Percentiles rank a stretch among this genome's conserved stretches.
Conservation (phyloP, 37 sponge, comb jelly and placozoan genomes). For the Theonella swinhoei region DNA sequence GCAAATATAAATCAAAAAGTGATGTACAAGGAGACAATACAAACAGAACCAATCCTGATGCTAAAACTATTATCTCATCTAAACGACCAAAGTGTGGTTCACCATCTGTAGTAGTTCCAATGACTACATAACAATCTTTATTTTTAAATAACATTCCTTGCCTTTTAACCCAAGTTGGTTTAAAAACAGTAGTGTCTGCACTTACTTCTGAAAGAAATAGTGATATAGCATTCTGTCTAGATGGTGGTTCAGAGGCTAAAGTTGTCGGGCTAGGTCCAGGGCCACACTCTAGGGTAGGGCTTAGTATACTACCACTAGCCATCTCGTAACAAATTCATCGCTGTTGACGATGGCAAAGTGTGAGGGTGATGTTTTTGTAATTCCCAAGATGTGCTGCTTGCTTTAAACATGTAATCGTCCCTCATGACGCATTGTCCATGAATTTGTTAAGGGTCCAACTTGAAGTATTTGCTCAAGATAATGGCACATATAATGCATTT, state of each 20-base stretch:
- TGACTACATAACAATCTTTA: conserved; percentile 16
- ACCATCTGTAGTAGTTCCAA: conserved; percentile 10
- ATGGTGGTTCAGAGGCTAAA: neutral
- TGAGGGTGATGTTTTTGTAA: conserved; percentile 36
- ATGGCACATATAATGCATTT: conserved; percentile 59
- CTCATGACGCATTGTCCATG: conserved; percentile 56
- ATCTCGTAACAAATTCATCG: conserved; percentile 32
- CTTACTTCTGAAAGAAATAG: conserved; percentile 1
- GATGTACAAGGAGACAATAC: neutral
- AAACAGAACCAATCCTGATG: neutral
- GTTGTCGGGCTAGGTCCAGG: neutral
- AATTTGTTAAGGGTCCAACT: conserved; percentile 37
- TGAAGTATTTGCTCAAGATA: conserved; percentile 24
- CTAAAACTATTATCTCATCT: conserved; percentile 12
- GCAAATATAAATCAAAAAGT: conserved; percentile 42
- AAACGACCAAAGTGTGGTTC: conserved; percentile 26
- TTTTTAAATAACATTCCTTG: conserved; percentile 11
- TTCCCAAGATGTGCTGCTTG: conserved; percentile 5
- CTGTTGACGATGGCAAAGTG: conserved; percentile 23
- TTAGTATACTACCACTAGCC: neutral
- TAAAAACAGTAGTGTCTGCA: neutral
- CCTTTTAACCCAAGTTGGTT: conserved; percentile 24
- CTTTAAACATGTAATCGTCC: conserved; percentile 11
- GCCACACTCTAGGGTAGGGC: neutral
- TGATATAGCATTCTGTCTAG: neutral